phyloP scores from a whole-genome alignment of 1,140 invertebrate genomes.

The Acromyrmex charruanus region DNA sequence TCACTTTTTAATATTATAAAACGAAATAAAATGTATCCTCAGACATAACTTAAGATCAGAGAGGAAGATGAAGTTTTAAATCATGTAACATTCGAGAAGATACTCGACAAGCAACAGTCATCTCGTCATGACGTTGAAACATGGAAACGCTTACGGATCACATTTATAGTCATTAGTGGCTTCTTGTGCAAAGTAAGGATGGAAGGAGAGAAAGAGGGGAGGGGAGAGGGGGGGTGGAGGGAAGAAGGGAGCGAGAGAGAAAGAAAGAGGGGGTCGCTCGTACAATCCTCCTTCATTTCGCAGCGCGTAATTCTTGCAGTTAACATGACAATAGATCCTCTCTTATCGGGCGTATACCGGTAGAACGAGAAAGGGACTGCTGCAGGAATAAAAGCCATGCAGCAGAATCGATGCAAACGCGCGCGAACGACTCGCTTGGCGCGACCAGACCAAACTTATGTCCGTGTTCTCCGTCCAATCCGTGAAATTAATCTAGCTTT shows the following conservation, averaged over 20 bases:
- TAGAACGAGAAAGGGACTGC: slow-evolving; percentile 14
- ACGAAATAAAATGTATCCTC: neutral
- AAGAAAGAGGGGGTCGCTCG: neutral
- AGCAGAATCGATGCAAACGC: slow-evolving; percentile 45
- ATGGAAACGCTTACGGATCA: slow-evolving; percentile 10
- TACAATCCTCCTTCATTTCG: slow-evolving; percentile 40
- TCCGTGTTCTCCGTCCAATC: neutral
- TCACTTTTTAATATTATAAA: neutral
- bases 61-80: slow-evolving; percentile 8
- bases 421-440: slow-evolving; percentile 21
- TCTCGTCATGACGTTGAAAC: slow-evolving; percentile 2
- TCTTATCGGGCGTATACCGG: slow-evolving; percentile 40
- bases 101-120: neutral
- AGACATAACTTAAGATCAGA: neutral
- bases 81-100: neutral
- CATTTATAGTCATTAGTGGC: slow-evolving; percentile 45
- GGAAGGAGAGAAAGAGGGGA: neutral
- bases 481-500: slow-evolving; percentile 73
- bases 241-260: neutral
- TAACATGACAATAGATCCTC: slow-evolving; percentile 50
- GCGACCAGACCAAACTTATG: slow-evolving; percentile 28
- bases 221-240: no score
- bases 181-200: slow-evolving; percentile 24
- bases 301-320: slow-evolving; percentile 47
- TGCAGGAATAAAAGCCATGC: slow-evolving; percentile 26